phyloP scores from a whole-genome alignment of 2,888 invertebrate genomes.

The Coleophora deauratella region DNA sequence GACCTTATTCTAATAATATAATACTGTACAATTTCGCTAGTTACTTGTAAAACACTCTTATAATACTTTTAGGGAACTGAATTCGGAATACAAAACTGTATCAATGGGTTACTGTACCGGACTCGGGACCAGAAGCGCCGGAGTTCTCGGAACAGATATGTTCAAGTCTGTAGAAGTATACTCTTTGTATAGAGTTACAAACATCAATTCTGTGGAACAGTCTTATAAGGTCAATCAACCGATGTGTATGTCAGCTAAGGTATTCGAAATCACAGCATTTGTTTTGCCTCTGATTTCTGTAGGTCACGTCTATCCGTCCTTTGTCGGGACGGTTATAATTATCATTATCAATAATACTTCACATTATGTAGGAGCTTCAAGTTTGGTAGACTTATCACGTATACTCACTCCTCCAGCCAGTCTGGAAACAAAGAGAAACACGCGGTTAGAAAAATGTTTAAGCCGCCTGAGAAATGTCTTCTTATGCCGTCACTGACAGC shows the following conservation, averaged over 20 bases:
- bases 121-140: slow-evolving; percentile 28
- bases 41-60: slow-evolving; percentile 63
- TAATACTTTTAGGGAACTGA: slow-evolving; percentile 62
- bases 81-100: slow-evolving; percentile 58
- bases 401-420: slow-evolving; percentile 94
- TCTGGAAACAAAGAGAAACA: slow-evolving; percentile 72
- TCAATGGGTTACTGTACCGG: slow-evolving; percentile 36
- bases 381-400: slow-evolving; percentile 84
- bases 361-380: slow-evolving; percentile 34
- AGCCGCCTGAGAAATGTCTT: not conserved
- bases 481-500: not conserved
- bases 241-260: slow-evolving; percentile 16
- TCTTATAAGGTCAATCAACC: slow-evolving; percentile 37
- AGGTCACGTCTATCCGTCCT: slow-evolving; percentile 26
- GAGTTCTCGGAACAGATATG: slow-evolving; percentile 38
- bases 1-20: slow-evolving; percentile 59
- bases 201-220: slow-evolving; percentile 69
- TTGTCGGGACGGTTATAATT: too few relatives aligned
- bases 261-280: slow-evolving; percentile 50
- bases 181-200: slow-evolving; percentile 30
- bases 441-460: not conserved
- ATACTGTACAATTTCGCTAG: slow-evolving; percentile 74
- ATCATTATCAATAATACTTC: slow-evolving; percentile 18
- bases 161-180: slow-evolving; percentile 27
- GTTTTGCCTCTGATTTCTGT: slow-evolving; percentile 31